Base-by-base conservation (phyloP, 2,888 invertebrate species). In the Patella caerulea region DNA sequence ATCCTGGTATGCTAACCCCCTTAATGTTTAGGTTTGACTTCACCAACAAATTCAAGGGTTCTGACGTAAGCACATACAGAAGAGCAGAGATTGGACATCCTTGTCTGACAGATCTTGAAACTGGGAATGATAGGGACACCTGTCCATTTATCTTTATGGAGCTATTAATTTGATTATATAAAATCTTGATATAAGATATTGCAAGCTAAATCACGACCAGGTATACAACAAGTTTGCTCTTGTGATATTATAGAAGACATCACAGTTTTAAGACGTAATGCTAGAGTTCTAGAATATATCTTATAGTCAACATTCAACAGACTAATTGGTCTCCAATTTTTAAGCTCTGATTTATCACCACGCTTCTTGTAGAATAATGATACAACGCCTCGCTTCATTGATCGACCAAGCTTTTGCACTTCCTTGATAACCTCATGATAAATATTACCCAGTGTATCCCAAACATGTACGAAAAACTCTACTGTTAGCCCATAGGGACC, bases 271-370 rank as follows among this genome's bases (percentile, higher is more conserved):
- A 85, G 72, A 9, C 84, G 19, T 70, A 78, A 83, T 24, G 82
- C 55, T 15, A 84, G 54, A 12, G 78, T 29, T 80, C 84, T 84
- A 1, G 84, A 82, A 7, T 84, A 54, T 69, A 83, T 81, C 77
- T 85, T 84, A 19, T 82, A 78, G 73, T 85, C 84, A 17, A 81
- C 65, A 78, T 84, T 83, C 54, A 85, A 71, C 9, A 84, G 69
- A 14, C 83, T 83, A 53, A 85, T 85, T 7, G 84, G 86, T 17
- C 83, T 69, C 73, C 82, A 84, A 72, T 79, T 77, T 78, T 83
- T 82, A 69, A 85, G 72, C 72, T 79, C n/a, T 12, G 69, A 29
- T 12, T 76, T 56, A 54, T 83, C 75, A 65, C 59, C 45, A 29
- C 29, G 52, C 69, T 84, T 83, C 82, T 84, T 83, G 75, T 82